Evolutionary conservation across 2,888 invertebrate species (phyloP).

Genomic region (Phortica magna): DNA sequence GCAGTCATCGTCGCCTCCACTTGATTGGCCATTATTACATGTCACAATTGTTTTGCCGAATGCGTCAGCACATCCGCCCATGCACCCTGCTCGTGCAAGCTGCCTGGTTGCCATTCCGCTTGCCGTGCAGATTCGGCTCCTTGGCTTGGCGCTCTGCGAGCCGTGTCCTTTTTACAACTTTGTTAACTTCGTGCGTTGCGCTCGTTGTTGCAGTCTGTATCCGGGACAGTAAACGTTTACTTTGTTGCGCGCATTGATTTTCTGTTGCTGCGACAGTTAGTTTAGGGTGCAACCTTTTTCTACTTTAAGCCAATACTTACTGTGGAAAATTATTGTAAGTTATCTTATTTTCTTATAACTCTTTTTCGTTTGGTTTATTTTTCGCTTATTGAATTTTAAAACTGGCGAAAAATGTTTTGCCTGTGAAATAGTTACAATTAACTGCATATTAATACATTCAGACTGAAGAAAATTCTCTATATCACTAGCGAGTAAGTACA

Average conservation of each 20-base stretch:
- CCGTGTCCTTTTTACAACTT: constrained; percentile 62
- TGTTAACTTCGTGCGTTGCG: constrained; percentile 66
- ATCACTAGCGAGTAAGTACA: no score
- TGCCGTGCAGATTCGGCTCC: constrained; percentile 4
- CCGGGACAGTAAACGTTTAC: constrained; percentile 74
- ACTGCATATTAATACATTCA: no score
- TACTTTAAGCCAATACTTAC: not conserved
- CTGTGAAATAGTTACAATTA: no score
- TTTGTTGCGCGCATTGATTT: constrained; percentile 73
- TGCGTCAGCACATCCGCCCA: not conserved
- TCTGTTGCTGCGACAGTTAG: constrained; percentile 35
- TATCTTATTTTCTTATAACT: not conserved
- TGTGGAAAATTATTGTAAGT: not conserved
- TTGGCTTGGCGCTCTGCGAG: constrained; percentile 3
- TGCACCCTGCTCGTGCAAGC: not conserved
- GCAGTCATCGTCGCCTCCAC: not conserved
- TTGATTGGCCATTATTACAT: not conserved
- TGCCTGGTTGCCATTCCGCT: not conserved
- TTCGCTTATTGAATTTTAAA: not conserved
- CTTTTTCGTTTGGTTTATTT: not conserved
- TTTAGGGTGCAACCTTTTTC: not conserved
- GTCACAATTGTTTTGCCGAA: not conserved
- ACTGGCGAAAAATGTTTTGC: not conserved
- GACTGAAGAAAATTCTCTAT: no score
- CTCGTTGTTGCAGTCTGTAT: constrained; percentile 63